These are phyloP conservation scores for Aricia agestis DNA, from an alignment of 1,140 invertebrate species.

Conservation along the genomic window DNA sequence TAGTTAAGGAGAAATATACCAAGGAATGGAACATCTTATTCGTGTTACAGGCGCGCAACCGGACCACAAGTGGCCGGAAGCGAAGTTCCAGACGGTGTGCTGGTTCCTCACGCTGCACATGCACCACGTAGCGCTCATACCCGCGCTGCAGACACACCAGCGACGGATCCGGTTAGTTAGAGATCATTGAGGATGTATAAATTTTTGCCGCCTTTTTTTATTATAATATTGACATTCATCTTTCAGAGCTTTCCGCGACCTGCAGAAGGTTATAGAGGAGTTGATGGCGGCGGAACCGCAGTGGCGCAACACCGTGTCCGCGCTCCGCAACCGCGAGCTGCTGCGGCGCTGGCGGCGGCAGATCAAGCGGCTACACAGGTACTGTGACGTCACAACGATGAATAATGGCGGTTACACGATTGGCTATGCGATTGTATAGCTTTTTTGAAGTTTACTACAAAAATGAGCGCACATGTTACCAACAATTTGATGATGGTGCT, in stretches of 20 bases:
- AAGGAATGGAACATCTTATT: background rate
- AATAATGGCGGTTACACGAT: too few species aligned
- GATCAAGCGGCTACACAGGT: slow-evolving; percentile 81
- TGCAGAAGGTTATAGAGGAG: slow-evolving; percentile 95
- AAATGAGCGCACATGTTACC: too few species aligned
- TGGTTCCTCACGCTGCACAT: slow-evolving; percentile 97
- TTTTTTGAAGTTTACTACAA: too few species aligned
- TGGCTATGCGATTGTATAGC: too few species aligned
- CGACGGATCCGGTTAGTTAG: slow-evolving; percentile 76
- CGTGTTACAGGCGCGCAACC: slow-evolving; percentile 65
- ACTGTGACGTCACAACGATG: background rate
- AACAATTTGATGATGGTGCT: too few species aligned
- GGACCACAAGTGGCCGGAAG: slow-evolving; percentile 81
- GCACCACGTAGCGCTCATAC: slow-evolving; percentile 93
- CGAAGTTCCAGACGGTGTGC: slow-evolving; percentile 96
- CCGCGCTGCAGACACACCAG: slow-evolving; percentile 92
- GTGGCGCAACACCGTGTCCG: slow-evolving; percentile 88
- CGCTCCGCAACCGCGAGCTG: slow-evolving; percentile 87
- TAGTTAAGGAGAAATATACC: too few species aligned
- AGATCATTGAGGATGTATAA: too few species aligned
- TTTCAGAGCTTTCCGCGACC: slow-evolving; percentile 87
- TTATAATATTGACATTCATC: background rate
- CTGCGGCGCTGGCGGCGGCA: slow-evolving; percentile 92
- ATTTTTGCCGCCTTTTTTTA: too few species aligned
- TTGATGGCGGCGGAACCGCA: slow-evolving; percentile 86